phyloP scores from a whole-genome alignment of 2,888 invertebrate species.

The Balanococcus diminutus region DNA sequence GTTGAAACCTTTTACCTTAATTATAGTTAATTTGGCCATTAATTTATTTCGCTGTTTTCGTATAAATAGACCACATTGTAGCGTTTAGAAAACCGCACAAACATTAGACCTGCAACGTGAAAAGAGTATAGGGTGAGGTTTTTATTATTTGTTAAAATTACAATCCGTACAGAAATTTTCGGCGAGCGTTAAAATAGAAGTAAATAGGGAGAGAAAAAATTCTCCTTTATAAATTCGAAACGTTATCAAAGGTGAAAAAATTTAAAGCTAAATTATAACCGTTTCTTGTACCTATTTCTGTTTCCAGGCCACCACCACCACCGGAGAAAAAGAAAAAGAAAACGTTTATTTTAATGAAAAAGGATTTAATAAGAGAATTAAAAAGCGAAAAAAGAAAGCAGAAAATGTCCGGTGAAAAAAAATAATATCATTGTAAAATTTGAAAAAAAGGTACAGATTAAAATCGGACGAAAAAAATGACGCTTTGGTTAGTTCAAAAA shows the following conservation, averaged over 20 bases:
- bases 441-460: constrained; percentile 39
- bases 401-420: neutral
- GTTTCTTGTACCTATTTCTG: too few species aligned
- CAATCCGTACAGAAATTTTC: neutral
- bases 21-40: constrained; percentile 22
- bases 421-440: constrained; percentile 38
- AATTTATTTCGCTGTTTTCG: constrained; percentile 5
- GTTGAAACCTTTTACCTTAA: constrained; percentile 27
- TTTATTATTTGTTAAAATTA: constrained; percentile 9
- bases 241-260: neutral
- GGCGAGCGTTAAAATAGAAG: too few species aligned
- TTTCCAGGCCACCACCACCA: neutral
- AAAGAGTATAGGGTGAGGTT: neutral
- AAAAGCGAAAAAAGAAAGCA: neutral
- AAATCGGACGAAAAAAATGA: constrained; percentile 36
- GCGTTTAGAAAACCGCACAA: neutral
- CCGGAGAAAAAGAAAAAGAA: neutral
- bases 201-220: too few species aligned
- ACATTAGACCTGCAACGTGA: neutral
- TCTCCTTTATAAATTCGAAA: neutral
- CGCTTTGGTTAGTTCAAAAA: constrained; percentile 21
- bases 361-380: constrained; percentile 38
- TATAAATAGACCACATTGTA: neutral
- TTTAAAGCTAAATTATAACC: neutral
- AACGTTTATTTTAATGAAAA: constrained; percentile 36